Evolutionary conservation across 2,113 vertebrate genomes (phyloP).

Genomic region (Oceanites oceanicus): DNA sequence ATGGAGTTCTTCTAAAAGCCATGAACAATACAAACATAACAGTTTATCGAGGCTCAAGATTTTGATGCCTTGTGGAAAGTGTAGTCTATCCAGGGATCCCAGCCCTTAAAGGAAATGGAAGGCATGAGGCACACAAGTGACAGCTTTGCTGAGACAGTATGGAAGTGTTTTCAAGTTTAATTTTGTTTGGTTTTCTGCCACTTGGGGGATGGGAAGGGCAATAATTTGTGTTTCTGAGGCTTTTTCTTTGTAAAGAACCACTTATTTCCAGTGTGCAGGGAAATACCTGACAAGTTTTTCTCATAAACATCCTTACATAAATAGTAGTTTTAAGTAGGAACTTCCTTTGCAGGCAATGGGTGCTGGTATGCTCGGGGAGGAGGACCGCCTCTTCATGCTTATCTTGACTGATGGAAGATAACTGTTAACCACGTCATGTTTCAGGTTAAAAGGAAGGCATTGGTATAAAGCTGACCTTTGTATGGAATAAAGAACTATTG

Average conservation of each 20-base stretch:
- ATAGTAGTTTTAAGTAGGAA: not conserved
- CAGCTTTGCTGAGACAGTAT: not conserved
- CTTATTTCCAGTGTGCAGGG: not conserved
- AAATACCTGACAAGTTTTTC: not conserved
- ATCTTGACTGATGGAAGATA: not conserved
- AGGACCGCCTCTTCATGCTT: not conserved
- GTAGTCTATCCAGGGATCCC: not conserved
- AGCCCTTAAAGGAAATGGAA: not conserved
- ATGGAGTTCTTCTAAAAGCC: not conserved
- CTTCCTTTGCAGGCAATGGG: not conserved
- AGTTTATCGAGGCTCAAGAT: not conserved
- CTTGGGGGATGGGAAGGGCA: not conserved
- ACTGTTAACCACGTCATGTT: not conserved
- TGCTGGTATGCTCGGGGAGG: fast-evolving
- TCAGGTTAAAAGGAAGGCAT: not conserved
- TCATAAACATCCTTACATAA: not conserved
- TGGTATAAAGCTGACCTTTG: not conserved
- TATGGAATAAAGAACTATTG: not conserved
- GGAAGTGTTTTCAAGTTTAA: not conserved
- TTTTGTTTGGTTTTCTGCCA: not conserved
- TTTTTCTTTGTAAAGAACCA: not conserved
- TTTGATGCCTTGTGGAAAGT: not conserved
- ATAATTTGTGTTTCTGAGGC: not conserved
- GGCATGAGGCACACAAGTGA: not conserved
- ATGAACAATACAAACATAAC: not conserved